Conservation (phyloP, 2,113 vertebrate genomes). For the Penelope pileata region DNA sequence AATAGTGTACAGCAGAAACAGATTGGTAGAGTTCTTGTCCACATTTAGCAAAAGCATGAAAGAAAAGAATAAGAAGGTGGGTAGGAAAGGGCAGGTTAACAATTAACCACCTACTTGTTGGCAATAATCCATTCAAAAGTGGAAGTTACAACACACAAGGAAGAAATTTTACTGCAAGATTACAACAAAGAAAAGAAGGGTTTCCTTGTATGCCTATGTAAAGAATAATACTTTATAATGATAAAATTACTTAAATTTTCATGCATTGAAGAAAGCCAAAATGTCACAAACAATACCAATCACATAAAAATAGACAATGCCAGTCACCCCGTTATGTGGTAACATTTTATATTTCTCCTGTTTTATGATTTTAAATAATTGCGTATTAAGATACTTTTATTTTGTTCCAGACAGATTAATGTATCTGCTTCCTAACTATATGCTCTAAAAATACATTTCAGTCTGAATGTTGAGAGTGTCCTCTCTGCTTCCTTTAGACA, state of each 20-base stretch:
- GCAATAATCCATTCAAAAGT: not conserved
- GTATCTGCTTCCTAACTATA: not conserved
- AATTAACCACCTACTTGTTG: not conserved
- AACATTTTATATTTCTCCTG: not conserved
- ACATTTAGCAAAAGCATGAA: not conserved
- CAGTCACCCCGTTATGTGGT: not conserved
- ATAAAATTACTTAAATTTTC: not conserved
- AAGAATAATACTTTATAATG: not conserved
- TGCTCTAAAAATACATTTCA: not conserved
- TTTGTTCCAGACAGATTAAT: not conserved
- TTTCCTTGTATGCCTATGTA: not conserved
- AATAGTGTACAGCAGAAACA: not conserved
- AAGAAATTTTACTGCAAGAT: not conserved
- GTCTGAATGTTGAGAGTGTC: not conserved
- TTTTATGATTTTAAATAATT: not conserved
- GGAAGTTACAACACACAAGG: not conserved
- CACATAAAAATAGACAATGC: not conserved
- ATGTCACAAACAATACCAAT: not conserved
- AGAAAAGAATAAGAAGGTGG: not conserved
- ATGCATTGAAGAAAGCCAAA: not conserved
- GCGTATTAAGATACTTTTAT: not conserved
- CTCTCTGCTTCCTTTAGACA: not conserved
- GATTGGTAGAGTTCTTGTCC: not conserved
- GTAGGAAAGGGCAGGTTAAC: not conserved
- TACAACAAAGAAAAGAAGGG: not conserved